Evolutionary conservation across 2,888 invertebrate species (phyloP).

Genomic region (Calameuta pallipes): DNA sequence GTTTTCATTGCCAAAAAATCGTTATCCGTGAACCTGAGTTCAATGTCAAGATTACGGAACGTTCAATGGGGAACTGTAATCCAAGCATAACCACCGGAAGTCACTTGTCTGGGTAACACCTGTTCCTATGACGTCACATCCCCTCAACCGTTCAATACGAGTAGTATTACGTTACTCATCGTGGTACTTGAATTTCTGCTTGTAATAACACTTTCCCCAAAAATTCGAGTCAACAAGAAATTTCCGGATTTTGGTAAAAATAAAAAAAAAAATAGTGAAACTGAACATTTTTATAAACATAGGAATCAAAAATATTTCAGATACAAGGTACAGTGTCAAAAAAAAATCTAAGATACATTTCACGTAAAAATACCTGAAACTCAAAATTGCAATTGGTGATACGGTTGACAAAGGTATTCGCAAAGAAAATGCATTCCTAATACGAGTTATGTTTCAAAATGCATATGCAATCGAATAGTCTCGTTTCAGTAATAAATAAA

Average conservation of each 20-base stretch:
- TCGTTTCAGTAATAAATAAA: not conserved
- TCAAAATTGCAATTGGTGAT: not conserved
- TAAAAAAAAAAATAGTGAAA: not conserved
- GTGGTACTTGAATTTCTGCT: not conserved
- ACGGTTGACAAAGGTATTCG: not conserved
- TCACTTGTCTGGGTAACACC: constrained; percentile 43
- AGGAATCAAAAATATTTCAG: not conserved
- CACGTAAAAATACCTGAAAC: not conserved
- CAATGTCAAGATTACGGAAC: constrained; percentile 21
- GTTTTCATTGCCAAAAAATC: not conserved
- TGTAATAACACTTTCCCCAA: not conserved
- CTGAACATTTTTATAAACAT: not conserved
- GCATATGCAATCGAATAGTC: not conserved
- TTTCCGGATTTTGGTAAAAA: not conserved
- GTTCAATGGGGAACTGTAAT: constrained; percentile 10
- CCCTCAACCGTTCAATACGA: constrained; percentile 36
- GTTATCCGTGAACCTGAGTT: constrained; percentile 2
- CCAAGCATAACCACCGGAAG: constrained; percentile 38
- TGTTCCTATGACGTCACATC: constrained; percentile 44
- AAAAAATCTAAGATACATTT: not conserved
- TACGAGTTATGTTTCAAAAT: not conserved
- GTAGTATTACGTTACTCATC: constrained; percentile 28
- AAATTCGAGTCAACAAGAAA: not conserved
- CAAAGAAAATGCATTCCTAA: not conserved
- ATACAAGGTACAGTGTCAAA: not conserved